Percentiles rank a stretch among this genome's conserved stretches.
Evolutionary conservation across 2,113 vertebrate species (phyloP).

Genomic region (Myotis lucifugus): DNA sequence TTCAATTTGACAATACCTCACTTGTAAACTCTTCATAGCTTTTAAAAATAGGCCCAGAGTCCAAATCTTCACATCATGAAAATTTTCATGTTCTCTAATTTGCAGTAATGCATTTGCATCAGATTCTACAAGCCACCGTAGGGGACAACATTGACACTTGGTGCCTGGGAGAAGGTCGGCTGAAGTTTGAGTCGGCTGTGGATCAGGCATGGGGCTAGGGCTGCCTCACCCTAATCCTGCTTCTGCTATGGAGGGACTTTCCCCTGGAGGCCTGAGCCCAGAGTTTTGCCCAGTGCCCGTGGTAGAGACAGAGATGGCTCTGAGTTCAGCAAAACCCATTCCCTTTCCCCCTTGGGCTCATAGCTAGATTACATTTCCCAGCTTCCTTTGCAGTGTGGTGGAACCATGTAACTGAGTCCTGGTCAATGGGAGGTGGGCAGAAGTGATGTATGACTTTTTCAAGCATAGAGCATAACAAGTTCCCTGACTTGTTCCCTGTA

Average conservation of each 20-base stretch:
- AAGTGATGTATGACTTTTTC: background rate
- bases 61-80: slow-evolving; percentile 60
- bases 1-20: slow-evolving; percentile 72
- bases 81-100: slow-evolving; percentile 59
- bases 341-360: background rate
- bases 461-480: background rate
- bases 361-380: background rate
- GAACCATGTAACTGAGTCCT: background rate
- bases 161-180: background rate
- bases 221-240: no score
- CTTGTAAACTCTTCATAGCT: slow-evolving; percentile 61
- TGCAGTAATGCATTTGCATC: slow-evolving; percentile 45
- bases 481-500: background rate
- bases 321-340: background rate
- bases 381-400: background rate
- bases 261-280: background rate
- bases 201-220: no score
- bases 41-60: slow-evolving; percentile 68
- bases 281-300: background rate
- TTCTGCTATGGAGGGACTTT: background rate
- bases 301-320: background rate
- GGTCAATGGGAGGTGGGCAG: background rate
- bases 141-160: background rate
- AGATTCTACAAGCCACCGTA: background rate
- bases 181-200: background rate